A percentile compares a stretch with the other conserved stretches of the same genome.
Conservation (phyloP, 2,888 invertebrate species). For the Euzophera pinguis region DNA sequence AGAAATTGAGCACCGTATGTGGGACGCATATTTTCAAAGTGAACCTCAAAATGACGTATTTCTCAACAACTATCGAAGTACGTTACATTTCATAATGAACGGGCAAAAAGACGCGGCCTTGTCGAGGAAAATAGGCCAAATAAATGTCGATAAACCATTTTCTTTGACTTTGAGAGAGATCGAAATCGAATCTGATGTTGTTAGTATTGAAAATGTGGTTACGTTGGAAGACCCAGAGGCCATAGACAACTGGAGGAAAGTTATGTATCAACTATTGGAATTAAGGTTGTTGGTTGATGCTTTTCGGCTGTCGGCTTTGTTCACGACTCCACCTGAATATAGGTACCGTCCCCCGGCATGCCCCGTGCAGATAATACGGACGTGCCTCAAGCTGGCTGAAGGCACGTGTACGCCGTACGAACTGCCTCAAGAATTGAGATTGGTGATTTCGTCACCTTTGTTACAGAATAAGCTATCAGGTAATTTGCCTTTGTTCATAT, state of each 20-base stretch:
- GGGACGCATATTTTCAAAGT: constrained; percentile 61
- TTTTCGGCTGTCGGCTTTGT: constrained; percentile 78
- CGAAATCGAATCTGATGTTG: constrained; percentile 66
- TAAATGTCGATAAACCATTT: constrained; percentile 55
- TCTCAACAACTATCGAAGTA: constrained; percentile 54
- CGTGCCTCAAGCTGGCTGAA: constrained; percentile 83
- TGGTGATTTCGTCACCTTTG: constrained; percentile 69
- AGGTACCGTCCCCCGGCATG: constrained; percentile 55
- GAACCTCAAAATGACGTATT: constrained; percentile 45
- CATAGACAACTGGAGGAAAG: constrained; percentile 62
- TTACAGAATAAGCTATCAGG: constrained; percentile 58
- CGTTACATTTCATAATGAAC: constrained; percentile 55
- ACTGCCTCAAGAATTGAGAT: constrained; percentile 82
- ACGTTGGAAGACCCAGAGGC: constrained; percentile 58
- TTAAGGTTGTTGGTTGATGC: constrained; percentile 80
- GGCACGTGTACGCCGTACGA: constrained; percentile 81
- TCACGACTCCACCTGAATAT: constrained; percentile 65
- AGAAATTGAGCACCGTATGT: constrained; percentile 70
- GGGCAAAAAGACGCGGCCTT: constrained; percentile 56
- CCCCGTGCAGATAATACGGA: constrained; percentile 79
- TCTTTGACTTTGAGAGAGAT: constrained; percentile 60
- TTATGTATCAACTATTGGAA: constrained; percentile 78
- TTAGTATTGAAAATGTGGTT: constrained; percentile 60
- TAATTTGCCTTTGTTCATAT: too few relatives aligned
- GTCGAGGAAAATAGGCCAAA: constrained; percentile 47